These are phyloP conservation scores for Ochotona curzoniae DNA, from an alignment of 2,113 vertebrate genomes.

Conservation along the genomic window DNA sequence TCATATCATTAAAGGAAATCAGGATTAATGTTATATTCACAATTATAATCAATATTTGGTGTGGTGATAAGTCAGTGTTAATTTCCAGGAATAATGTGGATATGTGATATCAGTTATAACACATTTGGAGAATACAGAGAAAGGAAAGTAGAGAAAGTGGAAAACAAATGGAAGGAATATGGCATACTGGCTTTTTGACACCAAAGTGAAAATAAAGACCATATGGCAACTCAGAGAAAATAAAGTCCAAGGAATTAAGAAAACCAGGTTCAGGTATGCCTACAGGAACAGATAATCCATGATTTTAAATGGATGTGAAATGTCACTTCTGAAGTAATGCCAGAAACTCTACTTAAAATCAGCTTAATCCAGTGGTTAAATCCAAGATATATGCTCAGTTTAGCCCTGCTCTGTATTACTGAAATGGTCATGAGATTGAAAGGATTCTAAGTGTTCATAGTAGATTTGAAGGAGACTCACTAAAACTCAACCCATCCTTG, in stretches of 20 bases:
- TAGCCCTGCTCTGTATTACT: conserved; percentile 29
- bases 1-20: neutral
- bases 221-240: neutral
- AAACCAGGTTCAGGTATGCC: neutral
- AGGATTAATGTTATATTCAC: neutral
- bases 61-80: neutral
- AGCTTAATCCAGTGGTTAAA: conserved; percentile 29
- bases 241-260: conserved; percentile 9
- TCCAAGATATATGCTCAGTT: conserved; percentile 34
- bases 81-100: neutral
- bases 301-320: conserved; percentile 32
- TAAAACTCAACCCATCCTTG: neutral
- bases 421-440: neutral
- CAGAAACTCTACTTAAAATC: conserved; percentile 28
- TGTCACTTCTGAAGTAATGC: conserved; percentile 2
- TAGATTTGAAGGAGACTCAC: neutral
- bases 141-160: conserved; percentile 2
- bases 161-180: neutral
- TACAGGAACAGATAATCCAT: neutral
- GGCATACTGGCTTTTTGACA: neutral
- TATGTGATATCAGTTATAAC: conserved; percentile 19
- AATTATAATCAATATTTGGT: neutral
- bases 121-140: neutral
- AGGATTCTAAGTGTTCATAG: neutral
- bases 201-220: conserved; percentile 35